These are phyloP conservation scores for Zoanthus solanderi DNA, from an alignment of 92 coral and sea anemone species.

Conservation along the genomic window DNA sequence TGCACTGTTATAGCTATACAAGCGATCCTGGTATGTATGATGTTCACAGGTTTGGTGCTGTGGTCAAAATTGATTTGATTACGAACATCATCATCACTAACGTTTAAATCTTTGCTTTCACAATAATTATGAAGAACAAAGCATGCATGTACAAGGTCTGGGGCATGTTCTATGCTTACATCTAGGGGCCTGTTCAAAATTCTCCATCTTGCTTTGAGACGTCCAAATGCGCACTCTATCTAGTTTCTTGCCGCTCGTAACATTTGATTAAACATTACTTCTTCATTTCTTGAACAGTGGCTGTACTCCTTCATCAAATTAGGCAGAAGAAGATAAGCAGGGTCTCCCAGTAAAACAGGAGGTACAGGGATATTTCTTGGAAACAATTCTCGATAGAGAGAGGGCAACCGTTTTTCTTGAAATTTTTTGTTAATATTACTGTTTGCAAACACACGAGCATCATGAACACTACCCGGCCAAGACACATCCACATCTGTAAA, in stretches of 20 bases:
- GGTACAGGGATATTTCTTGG: conserved; percentile 38
- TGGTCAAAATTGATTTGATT: conserved; percentile 29
- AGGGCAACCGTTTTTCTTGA: conserved; percentile 42
- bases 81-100: conserved; percentile 28
- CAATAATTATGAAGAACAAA: conserved; percentile 33
- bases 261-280: conserved; percentile 45
- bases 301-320: conserved; percentile 45
- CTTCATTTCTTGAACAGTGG: conserved; percentile 45
- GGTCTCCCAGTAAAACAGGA: conserved; percentile 47
- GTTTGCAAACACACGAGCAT: conserved; percentile 26
- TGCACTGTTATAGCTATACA: conserved; percentile 29
- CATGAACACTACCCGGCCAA: conserved; percentile 28
- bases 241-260: conserved; percentile 43
- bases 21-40: conserved; percentile 36
- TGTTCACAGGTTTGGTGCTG: conserved; percentile 31
- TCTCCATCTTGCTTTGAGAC: conserved; percentile 46
- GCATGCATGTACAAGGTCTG: conserved; percentile 30
- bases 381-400: conserved; percentile 43
- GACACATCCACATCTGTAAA: conserved; percentile 34
- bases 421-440: conserved; percentile 19
- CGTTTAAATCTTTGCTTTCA: conserved; percentile 13
- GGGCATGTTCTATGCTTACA: conserved; percentile 34
- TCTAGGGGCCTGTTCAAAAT: conserved; percentile 20
- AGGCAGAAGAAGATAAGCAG: conserved; percentile 52
- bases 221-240: conserved; percentile 43